These are phyloP conservation scores for Alouatta palliata DNA, from an alignment of 2,113 vertebrate species.

Conservation along the genomic window DNA sequence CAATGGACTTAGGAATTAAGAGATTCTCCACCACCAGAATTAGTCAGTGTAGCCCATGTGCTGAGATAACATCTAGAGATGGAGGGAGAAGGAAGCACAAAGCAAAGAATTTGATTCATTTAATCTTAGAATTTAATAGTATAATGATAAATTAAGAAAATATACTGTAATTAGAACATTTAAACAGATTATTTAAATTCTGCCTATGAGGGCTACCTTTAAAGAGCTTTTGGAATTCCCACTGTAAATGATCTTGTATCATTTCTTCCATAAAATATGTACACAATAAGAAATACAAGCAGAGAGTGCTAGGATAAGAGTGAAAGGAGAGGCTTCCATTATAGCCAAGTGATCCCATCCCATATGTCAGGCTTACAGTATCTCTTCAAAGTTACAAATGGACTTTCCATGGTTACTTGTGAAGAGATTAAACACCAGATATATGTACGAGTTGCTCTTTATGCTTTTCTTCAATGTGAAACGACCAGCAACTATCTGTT, in stretches of 20 bases:
- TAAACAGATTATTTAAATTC: constrained; percentile 23
- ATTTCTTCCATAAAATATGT: not conserved
- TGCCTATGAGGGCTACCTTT: not conserved
- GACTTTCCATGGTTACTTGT: not conserved
- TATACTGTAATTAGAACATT: not conserved
- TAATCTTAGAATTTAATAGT: not conserved
- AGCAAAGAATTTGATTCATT: not conserved
- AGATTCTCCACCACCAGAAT: constrained; percentile 29
- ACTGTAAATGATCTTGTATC: not conserved
- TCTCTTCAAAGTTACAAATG: not conserved
- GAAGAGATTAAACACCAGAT: not conserved
- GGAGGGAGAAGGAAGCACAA: not conserved
- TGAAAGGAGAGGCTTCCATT: not conserved
- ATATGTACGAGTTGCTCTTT: not conserved
- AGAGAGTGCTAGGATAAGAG: not conserved
- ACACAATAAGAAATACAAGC: not conserved
- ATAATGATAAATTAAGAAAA: constrained; percentile 8
- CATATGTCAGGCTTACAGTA: not conserved
- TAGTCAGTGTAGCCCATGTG: not conserved
- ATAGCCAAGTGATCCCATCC: not conserved
- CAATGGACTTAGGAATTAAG: constrained; percentile 45
- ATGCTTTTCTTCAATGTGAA: not conserved
- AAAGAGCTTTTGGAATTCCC: not conserved
- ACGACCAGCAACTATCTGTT: not conserved
- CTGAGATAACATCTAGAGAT: not conserved